These are phyloP conservation scores for Akabosia matsudoensis DNA, from an alignment of 1,140 invertebrate genomes.

Conservation along the genomic window DNA sequence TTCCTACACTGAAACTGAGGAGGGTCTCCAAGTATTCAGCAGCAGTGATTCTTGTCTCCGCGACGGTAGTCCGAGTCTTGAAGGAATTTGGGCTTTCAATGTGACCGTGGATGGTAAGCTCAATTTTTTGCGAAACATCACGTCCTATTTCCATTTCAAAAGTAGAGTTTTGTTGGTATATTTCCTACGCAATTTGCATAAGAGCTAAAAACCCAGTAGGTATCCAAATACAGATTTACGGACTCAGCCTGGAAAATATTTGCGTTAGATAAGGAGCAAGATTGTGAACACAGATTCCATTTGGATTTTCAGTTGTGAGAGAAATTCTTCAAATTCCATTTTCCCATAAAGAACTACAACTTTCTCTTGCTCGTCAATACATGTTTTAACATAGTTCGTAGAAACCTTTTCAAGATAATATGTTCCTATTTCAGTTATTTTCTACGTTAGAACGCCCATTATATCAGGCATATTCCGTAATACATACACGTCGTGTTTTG, in stretches of 20 bases:
- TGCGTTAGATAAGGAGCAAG: background rate
- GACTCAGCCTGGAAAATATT: background rate
- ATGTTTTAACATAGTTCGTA: no score
- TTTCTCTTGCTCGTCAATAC: no score
- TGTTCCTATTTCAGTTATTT: no score
- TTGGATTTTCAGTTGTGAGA: background rate
- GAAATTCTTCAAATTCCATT: slow-evolving; percentile 7
- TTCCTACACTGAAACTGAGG: slow-evolving; percentile 56
- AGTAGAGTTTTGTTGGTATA: no score
- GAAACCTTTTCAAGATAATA: no score
- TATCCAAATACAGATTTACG: no score
- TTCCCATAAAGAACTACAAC: no score
- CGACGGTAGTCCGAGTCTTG: slow-evolving; percentile 51
- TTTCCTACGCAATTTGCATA: background rate
- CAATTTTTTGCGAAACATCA: background rate
- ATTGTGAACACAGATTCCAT: background rate
- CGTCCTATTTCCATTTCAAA: no score
- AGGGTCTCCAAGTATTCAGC: slow-evolving; percentile 56
- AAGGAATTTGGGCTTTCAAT: slow-evolving; percentile 57
- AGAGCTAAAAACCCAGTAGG: background rate
- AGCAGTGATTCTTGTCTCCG: slow-evolving; percentile 59
- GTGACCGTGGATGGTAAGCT: slow-evolving; percentile 58
- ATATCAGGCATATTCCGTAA: background rate
- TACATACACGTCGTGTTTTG: background rate
- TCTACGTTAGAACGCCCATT: no score